These are phyloP conservation scores for Orchesellides sinensis DNA, from an alignment of 2,888 invertebrate species.

Conservation along the genomic window DNA sequence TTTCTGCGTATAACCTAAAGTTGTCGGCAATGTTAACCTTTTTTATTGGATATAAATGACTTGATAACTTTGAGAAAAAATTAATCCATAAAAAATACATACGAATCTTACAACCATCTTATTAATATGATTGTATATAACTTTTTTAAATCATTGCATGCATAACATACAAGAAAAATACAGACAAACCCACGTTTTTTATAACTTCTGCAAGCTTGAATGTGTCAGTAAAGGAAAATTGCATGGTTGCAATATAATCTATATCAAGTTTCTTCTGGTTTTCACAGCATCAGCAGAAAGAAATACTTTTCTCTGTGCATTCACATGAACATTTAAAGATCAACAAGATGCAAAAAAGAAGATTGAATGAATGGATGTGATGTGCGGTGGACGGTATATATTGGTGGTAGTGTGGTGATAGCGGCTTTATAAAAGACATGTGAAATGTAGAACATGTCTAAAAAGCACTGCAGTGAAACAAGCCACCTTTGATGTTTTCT, in stretches of 20 bases:
- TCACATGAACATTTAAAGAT: slow-evolving; percentile 32
- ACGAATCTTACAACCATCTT: too few relatives aligned
- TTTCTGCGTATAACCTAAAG: not conserved
- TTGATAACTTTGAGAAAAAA: not conserved
- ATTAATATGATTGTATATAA: not conserved
- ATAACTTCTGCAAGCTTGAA: too few relatives aligned
- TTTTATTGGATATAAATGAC: not conserved
- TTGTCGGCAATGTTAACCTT: not conserved
- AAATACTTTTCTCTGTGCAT: not conserved
- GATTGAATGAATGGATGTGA: not conserved
- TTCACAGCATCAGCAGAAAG: not conserved
- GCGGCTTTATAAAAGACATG: slow-evolving; percentile 1
- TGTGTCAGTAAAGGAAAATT: not conserved
- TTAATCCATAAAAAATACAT: not conserved
- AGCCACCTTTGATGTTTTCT: not conserved
- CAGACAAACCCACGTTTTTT: too few relatives aligned
- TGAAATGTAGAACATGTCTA: not conserved
- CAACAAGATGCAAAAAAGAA: slow-evolving; percentile 22
- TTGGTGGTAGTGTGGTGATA: not conserved
- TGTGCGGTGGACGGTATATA: not conserved
- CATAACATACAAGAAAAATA: not conserved
- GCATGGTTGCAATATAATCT: not conserved
- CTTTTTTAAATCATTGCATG: not conserved
- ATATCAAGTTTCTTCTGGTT: slow-evolving; percentile 21
- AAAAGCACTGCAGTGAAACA: not conserved